These are phyloP conservation scores for Gastrophryne carolinensis DNA, from an alignment of 2,797 vertebrate genomes.

Conservation along the genomic window DNA sequence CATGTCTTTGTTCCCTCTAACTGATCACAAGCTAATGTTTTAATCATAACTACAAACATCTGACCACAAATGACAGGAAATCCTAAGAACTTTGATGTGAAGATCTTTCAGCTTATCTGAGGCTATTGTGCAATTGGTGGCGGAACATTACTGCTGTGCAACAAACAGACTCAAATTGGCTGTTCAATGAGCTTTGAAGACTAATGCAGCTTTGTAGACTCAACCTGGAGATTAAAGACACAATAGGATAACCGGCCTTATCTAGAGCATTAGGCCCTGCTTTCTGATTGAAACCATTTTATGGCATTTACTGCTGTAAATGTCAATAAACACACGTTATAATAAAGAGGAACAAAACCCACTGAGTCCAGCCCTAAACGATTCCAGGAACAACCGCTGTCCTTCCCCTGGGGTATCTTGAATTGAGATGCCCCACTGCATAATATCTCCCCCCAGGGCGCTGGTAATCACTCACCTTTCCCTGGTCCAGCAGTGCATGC, in stretches of 20 bases:
- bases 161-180: background rate
- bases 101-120: background rate
- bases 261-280: constrained; percentile 13
- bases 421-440: no score
- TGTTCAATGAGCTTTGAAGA: constrained; percentile 19
- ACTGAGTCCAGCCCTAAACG: no score
- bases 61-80: background rate
- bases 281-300: constrained; percentile 3
- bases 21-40: background rate
- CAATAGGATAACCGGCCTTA: constrained; percentile 39
- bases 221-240: constrained; percentile 33
- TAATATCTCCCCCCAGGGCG: no score
- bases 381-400: no score
- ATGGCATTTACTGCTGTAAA: constrained; percentile 10
- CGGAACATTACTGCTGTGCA: background rate
- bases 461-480: no score
- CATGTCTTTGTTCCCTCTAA: background rate
- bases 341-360: no score
- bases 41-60: background rate
- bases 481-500: no score
- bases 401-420: no score
- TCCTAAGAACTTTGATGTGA: background rate
- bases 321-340: no score
- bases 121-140: background rate
- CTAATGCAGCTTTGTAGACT: constrained; percentile 8